Evolutionary conservation across 2,113 vertebrate species (phyloP), one percentile per base, ranked within the genome.

Genomic region (Desmodus rotundus): DNA sequence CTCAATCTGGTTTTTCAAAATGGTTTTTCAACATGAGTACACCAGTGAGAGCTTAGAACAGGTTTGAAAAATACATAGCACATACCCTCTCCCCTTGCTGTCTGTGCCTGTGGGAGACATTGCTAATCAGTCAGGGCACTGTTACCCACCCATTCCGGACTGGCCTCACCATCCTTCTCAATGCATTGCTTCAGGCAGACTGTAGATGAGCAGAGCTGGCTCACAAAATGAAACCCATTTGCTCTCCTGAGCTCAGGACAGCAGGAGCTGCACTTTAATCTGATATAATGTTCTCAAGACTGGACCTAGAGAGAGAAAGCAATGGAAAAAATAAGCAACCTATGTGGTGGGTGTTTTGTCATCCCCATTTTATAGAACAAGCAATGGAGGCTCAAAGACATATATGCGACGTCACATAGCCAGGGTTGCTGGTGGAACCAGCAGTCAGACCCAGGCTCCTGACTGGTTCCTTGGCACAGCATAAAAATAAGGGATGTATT

Each of bases 31-130:
- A 83, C 85, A n/a, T 24, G 28, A 63, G 33, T 36, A 58, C 14
- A 56, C 7, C 43, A 36, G 19, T 19, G 15, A 72, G 54, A 36
- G 22, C 22, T 33, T 76, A 22, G 19, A 28, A 58, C 16, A 17
- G n/a, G 3, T 20, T 65, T 65, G 17, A 58, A 33, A 45, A 33
- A 50, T 58, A 3, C 6, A 1, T 11, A 31, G 15, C 20, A 5
- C 5, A 5, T 5, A 1, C 61, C 24, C 19, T 17, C 4, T 22
- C 0, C 6, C 61, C 20, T 50, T 61, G 15, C 19, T 1, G 45
- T 26, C 73, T 17, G 0, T 94, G 80, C 73, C 36, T 10, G 5
- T 63, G 68, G 65, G 82, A 82, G 93, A 41, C 15, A 63, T 63
- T 72, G 28, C 87, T 90, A 47, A 92, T 89, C 88, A 47, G 4